Percentiles rank a stretch among this genome's conserved stretches.
Conservation (phyloP, 2,797 vertebrate genomes). For the Argentina silus region DNA sequence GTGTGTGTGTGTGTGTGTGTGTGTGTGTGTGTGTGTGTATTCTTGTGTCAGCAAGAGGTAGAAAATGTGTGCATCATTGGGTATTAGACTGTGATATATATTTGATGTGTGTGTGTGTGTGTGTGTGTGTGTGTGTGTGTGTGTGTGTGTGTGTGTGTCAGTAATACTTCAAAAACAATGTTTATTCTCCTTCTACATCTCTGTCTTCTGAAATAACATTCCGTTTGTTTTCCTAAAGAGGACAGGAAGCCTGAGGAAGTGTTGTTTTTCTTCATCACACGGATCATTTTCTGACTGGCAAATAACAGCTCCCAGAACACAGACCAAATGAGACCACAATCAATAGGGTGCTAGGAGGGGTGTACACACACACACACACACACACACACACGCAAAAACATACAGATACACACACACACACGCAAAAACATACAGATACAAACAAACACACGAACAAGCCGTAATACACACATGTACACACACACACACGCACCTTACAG, state of each 20-base stretch:
- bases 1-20: too few species aligned
- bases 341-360: slow-evolving; percentile 73
- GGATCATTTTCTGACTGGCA: slow-evolving; percentile 70
- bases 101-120: too few species aligned
- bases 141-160: too few species aligned
- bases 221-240: slow-evolving; percentile 53
- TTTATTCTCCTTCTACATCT: slow-evolving; percentile 57
- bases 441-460: slow-evolving; percentile 10
- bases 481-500: slow-evolving; percentile 63
- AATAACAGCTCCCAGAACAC: slow-evolving; percentile 68
- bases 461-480: slow-evolving; percentile 52
- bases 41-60: too few species aligned
- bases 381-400: slow-evolving; percentile 9
- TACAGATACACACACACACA: slow-evolving; percentile 10
- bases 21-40: too few species aligned
- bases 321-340: slow-evolving; percentile 75
- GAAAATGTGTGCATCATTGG: too few species aligned
- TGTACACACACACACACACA: slow-evolving; percentile 10
- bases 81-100: too few species aligned
- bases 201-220: slow-evolving; percentile 63
- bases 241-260: slow-evolving; percentile 59
- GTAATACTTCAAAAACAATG: slow-evolving; percentile 42
- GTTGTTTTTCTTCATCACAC: slow-evolving; percentile 62
- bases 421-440: slow-evolving; percentile 30
- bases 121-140: slow-evolving; percentile 26